These are phyloP conservation scores for Cheilosia grossa DNA, from an alignment of 2,888 invertebrate species.

Conservation along the genomic window DNA sequence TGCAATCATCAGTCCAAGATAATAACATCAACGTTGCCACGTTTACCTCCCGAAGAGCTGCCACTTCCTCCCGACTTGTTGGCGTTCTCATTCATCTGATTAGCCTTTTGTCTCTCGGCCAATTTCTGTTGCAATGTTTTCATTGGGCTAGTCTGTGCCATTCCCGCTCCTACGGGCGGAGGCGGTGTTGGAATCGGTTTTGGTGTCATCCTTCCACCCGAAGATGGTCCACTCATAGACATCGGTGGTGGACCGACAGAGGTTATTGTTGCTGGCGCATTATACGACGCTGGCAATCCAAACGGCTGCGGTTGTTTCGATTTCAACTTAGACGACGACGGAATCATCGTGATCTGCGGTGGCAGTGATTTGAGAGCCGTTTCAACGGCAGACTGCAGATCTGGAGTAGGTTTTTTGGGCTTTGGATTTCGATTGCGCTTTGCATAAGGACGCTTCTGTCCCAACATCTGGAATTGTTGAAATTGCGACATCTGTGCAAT, in stretches of 20 bases:
- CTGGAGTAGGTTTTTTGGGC: conserved; percentile 61
- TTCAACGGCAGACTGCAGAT: conserved; percentile 46
- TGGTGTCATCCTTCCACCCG: conserved; percentile 50
- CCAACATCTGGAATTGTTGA: conserved; percentile 74
- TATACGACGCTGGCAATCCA: conserved; percentile 57
- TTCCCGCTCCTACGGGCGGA: conserved; percentile 28
- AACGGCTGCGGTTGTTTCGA: conserved; percentile 52
- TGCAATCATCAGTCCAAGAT: conserved; percentile 76
- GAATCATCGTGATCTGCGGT: conserved; percentile 65
- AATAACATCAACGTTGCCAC: conserved; percentile 76
- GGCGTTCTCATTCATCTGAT: conserved; percentile 76
- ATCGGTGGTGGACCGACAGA: conserved; percentile 65
- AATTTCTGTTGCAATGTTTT: conserved; percentile 89
- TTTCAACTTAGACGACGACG: conserved; percentile 50
- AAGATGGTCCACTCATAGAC: conserved; percentile 46
- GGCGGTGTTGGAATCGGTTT: conserved; percentile 48
- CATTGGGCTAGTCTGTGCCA: conserved; percentile 84
- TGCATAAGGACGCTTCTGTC: conserved; percentile 74
- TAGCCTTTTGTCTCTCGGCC: conserved; percentile 86
- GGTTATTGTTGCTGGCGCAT: conserved; percentile 58
- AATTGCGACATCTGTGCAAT: conserved; percentile 67
- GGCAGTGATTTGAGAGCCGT: conserved; percentile 61
- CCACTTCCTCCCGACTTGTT: conserved; percentile 60
- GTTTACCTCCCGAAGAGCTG: conserved; percentile 68
- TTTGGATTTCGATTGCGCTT: conserved; percentile 75